These are phyloP conservation scores for Leptonema lineaticorne DNA, from an alignment of 1,140 invertebrate species.

Conservation along the genomic window DNA sequence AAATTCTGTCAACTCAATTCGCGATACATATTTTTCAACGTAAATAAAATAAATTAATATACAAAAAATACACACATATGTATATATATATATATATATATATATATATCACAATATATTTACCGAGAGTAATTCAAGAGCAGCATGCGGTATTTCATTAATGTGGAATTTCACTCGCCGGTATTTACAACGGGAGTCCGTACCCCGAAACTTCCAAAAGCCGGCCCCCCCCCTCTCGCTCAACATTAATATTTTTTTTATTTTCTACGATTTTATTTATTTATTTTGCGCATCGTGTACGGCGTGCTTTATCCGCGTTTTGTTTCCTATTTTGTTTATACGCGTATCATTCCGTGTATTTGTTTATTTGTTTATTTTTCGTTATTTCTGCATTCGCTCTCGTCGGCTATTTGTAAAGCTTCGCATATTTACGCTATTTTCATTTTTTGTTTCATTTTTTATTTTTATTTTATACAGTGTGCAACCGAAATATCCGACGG, in stretches of 20 bases:
- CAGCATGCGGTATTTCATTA: conserved; percentile 35
- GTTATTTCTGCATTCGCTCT: neutral
- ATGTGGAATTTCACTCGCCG: conserved; percentile 35
- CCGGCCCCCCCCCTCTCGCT: too few relatives aligned
- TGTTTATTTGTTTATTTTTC: neutral
- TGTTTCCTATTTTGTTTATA: too few relatives aligned
- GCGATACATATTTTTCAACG: too few relatives aligned
- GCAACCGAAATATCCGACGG: too few relatives aligned
- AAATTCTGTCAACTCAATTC: too few relatives aligned
- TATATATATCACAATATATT: too few relatives aligned
- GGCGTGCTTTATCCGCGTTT: neutral
- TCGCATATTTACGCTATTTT: conserved; percentile 7
- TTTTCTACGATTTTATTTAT: neutral
- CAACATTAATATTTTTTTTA: neutral
- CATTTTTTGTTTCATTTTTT: too few relatives aligned
- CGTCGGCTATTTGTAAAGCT: conserved; percentile 3
- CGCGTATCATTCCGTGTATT: neutral
- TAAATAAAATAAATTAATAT: too few relatives aligned
- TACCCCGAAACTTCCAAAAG: too few relatives aligned
- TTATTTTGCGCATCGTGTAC: neutral
- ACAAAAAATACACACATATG: too few relatives aligned
- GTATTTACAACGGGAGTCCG: conserved; percentile 33
- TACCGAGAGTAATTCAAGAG: neutral
- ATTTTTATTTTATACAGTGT: too few relatives aligned
- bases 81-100: too few relatives aligned